Evolutionary conservation across 2,888 invertebrate genomes (phyloP), one percentile per base, ranked within the genome.

Genomic region (Calameuta pallipes): DNA sequence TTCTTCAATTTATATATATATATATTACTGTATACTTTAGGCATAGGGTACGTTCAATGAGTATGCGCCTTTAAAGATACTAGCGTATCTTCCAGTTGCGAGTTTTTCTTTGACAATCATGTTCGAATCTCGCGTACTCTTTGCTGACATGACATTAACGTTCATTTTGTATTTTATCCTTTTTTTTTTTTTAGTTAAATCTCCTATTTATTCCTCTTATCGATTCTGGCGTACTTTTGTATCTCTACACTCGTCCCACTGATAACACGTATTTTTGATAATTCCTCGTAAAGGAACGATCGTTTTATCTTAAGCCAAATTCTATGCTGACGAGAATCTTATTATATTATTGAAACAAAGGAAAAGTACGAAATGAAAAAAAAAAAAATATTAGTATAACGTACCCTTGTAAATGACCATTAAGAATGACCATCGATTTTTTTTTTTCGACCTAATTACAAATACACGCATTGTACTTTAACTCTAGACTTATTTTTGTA

Each of bases 401-500:
- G 56, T 56, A 56, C 56, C 23, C 9, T 56, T 56, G 9, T 23
- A 9, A 23, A 56, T 23, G 56, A 56, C 23, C 23, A 15, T 56
- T 23, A 56, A 56, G 56, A 56, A 56, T 56, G 56, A 56, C 56
- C 56, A 56, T 56, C 56, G 23, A 56, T 56, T 56, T 56, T 56
- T 41, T 41, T 56, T 41, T 37, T 56, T 56, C 23, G 23, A 56
- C 9, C 9, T 56, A 56, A 56, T 4, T 56, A 56, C 9, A 56
- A 2, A 56, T 56, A 56, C 56, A 23, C 23, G 56, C 23, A 56
- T 56, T 71, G 78, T 85, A 83, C 37, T 77, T 79, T 85, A 85
- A 82, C 68, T 75, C 81, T 84, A 83, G 73, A 80, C 69, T 71
- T 85, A 84, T 78, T 84, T 84, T 84, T 85, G 23, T 84, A 85